Base-by-base conservation (phyloP, 1,140 invertebrate genomes). In the Neodiprion fabricii region DNA sequence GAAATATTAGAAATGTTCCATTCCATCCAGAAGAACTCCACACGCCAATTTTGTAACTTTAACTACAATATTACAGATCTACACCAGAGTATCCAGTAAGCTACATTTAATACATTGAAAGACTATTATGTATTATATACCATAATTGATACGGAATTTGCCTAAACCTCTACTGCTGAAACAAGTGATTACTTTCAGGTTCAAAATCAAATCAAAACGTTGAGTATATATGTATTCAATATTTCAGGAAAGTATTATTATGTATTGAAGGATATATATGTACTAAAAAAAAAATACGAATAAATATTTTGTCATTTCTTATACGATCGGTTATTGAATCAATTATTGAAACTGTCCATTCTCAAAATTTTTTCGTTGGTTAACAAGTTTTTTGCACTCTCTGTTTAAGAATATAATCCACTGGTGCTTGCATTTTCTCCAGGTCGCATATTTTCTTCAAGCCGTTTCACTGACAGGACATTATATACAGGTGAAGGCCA, bases 1-100 rank as follows among this genome's bases (percentile, higher is more conserved):
- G 85, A 1, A 85, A 85, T 40, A 17, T 65, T n/a, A 75, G 4
- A 5, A 83, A 76, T 28, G 81, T 87, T 70, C 85, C 85, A 0
- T 87, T 76, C 10, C 49, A 85, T 11, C 73, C 77, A 14, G 10
- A 76, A 0, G 74, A 48, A 5, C 1, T 85, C 7, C 17, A 79
- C 14, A 69, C 61, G 14, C 80, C 85, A 0, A 74, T 86, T 48
- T 40, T 84, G 1, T 1, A 40, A 0, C 4, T 28, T 23, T 23
- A 7, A 72, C 1, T 65, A 65, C 7, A 65, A 40, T 40, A 40
- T 40, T 40, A 40, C 28, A 40, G 1, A 40, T 40, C 28, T 40
- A 5, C 28, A 40, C 28, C 28, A 40, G 28, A 40, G 28, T 40
- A 40, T 40, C 28, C 1, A 40, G 28, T 40, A 5, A 40, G 28